Base-by-base conservation (phyloP, 2,888 invertebrate species). In the Neoitamus cyanurus region DNA sequence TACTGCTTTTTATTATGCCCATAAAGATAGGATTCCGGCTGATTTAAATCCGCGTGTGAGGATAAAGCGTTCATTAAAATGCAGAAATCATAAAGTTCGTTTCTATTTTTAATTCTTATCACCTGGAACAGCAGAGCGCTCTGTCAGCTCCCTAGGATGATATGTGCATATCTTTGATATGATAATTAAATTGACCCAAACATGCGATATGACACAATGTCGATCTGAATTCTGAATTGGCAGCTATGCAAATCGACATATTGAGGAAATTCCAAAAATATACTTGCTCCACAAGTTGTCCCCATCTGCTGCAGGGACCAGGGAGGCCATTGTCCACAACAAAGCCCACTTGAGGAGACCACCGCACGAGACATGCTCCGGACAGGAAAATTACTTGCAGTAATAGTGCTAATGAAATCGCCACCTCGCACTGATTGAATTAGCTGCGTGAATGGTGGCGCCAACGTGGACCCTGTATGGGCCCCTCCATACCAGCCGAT, bases 81-180 rank as follows among this genome's bases (percentile, higher is more conserved):
- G 58, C 58, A 25, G 20, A 48, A 58, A 58, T 58, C 7, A 58
- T 58, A 4, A 25, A 58, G 58, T 25, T 15, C 3, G 13, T 15
- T 48, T 48, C 46, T 48, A 6, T 48, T 48, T 48, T 15, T 48
- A 48, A 2, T 58, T 58, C 20, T 9, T 25, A 58, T 58, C 42
- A 42, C 25, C 58, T 58, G 58, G 9, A 58, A 58, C 58, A 58
- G 20, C 25, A 58, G 15, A 20, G 7, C 1, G 9, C 9, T 58
- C 15, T 34, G 7, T 58, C 20, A 58, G 58, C 20, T 58, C 58
- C 4, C 34, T 3, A 58, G 58, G 58, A 58, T 58, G 58, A 58
- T 58, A 58, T 58, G 58, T 58, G 58, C 58, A 58, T 58, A 58
- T 58, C 58, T 58, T 58, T 58, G 58, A 58, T 58, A 58, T 58